A percentile compares a stretch with the other conserved stretches of the same genome.
These are phyloP conservation scores for Dendrolimus punctatus DNA, from an alignment of 1,140 invertebrate species.

Conservation along the genomic window DNA sequence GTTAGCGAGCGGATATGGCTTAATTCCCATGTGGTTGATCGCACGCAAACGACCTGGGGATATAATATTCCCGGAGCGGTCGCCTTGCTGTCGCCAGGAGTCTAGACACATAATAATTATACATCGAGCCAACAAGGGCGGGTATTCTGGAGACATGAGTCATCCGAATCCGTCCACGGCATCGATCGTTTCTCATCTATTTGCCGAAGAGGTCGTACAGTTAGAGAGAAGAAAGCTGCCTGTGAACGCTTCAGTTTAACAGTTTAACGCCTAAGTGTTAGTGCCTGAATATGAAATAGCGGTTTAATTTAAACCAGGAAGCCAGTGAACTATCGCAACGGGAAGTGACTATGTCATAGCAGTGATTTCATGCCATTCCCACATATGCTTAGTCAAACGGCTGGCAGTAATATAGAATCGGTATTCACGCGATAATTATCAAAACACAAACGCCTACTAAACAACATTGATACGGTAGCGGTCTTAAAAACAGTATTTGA, in stretches of 20 bases:
- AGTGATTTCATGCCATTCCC: no score
- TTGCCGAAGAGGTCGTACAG: constrained; percentile 45
- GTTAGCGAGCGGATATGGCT: neutral
- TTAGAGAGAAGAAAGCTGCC: constrained; percentile 41
- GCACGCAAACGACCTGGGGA: constrained; percentile 34
- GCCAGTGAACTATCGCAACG: no score
- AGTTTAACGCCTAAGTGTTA: no score
- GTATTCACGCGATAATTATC: no score
- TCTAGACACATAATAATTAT: constrained; percentile 67
- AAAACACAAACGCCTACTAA: no score
- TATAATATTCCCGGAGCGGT: constrained; percentile 56
- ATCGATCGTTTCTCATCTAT: constrained; percentile 55
- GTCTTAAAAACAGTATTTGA: no score
- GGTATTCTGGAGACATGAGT: constrained; percentile 51
- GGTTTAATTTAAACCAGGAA: no score
- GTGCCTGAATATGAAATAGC: no score
- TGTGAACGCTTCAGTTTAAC: constrained; percentile 13
- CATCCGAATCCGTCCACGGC: constrained; percentile 50
- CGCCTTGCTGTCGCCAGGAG: constrained; percentile 55
- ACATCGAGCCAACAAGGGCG: constrained; percentile 59
- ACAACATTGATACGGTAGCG: no score
- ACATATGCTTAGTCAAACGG: no score
- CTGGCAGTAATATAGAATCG: no score
- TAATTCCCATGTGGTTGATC: constrained; percentile 6
- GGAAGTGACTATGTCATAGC: no score